These are phyloP conservation scores for Leptatherina wallacei DNA, from an alignment of 2,797 vertebrate species.

Conservation along the genomic window DNA sequence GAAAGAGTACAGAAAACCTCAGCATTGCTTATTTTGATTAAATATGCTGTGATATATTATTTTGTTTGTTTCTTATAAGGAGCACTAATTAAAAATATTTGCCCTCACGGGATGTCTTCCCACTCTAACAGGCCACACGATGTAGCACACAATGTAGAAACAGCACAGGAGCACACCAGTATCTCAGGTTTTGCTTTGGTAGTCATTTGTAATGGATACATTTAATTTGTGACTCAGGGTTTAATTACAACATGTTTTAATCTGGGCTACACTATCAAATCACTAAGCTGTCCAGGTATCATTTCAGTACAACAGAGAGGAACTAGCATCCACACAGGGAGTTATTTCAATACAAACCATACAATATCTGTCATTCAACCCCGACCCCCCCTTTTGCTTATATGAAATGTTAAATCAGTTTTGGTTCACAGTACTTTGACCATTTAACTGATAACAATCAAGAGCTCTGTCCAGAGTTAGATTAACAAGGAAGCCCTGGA, in stretches of 20 bases:
- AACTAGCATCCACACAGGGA: background rate
- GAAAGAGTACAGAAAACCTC: background rate
- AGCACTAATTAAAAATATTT: constrained; percentile 37
- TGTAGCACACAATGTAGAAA: constrained; percentile 22
- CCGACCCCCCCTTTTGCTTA: background rate
- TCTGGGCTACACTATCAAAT: constrained; percentile 53
- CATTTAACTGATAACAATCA: background rate
- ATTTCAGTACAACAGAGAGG: constrained; percentile 34
- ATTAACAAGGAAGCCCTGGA: background rate
- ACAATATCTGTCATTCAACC: background rate
- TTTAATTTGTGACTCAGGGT: constrained; percentile 24
- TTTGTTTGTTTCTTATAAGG: background rate
- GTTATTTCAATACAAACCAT: background rate
- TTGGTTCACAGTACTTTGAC: background rate
- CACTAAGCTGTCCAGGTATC: constrained; percentile 50
- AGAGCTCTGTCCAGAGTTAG: background rate
- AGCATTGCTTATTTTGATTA: constrained; percentile 8
- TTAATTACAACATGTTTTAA: constrained; percentile 47
- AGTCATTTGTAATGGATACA: constrained; percentile 40
- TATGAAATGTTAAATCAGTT: background rate
- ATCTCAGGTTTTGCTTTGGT: constrained; percentile 26
- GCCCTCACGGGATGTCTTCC: constrained; percentile 20
- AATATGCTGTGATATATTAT: constrained; percentile 8
- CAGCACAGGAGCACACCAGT: constrained; percentile 4
- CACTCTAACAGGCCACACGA: background rate